These are phyloP conservation scores for Speoplatyrhinus poulsoni DNA, from an alignment of 2,113 vertebrate genomes.

Conservation along the genomic window DNA sequence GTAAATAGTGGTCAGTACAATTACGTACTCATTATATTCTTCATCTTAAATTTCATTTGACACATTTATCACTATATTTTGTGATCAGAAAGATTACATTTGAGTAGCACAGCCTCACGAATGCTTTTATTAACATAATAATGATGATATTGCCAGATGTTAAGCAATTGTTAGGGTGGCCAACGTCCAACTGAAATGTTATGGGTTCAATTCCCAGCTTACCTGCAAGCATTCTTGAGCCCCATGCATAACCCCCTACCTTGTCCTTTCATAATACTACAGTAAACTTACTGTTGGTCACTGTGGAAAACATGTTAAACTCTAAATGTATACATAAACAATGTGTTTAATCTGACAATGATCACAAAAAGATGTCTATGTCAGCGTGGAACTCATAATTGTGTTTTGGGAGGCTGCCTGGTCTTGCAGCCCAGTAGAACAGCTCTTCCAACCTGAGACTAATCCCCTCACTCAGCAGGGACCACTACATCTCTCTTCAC, in stretches of 20 bases:
- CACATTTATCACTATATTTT: not conserved
- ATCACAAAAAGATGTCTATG: not conserved
- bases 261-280: too few species aligned
- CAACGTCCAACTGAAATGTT: too few species aligned
- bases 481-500: conserved; percentile 25
- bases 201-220: too few species aligned
- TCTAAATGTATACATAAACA: too few species aligned
- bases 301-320: too few species aligned
- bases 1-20: not conserved
- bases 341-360: not conserved
- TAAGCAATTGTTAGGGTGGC: too few species aligned
- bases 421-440: conserved; percentile 19
- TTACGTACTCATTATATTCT: conserved; percentile 1
- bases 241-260: not conserved
- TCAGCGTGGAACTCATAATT: not conserved
- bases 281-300: too few species aligned
- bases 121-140: too few species aligned
- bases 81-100: not conserved
- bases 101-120: not conserved
- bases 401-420: conserved; percentile 3
- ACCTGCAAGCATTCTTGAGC: too few species aligned
- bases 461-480: conserved; percentile 52
- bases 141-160: too few species aligned
- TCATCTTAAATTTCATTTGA: not conserved
- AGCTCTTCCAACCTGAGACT: conserved; percentile 28